phyloP scores from a whole-genome alignment of 2,888 invertebrate genomes.

The Agrilus biguttatus region DNA sequence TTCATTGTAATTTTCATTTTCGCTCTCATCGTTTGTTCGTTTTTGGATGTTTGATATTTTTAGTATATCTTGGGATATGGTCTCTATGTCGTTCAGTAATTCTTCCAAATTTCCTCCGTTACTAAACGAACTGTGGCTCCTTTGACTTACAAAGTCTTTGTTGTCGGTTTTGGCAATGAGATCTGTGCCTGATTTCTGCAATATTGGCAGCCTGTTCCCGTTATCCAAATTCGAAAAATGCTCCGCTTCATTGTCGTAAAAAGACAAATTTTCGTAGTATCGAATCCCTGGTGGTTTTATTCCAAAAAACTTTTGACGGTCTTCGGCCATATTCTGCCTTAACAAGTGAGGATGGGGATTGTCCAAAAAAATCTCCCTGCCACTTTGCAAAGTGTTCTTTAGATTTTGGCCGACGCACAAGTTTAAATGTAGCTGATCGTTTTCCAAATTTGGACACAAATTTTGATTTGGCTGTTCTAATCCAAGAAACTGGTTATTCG shows the following conservation, averaged over 20 bases:
- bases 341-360: no score
- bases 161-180: slow-evolving; percentile 29
- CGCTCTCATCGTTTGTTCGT: neutral
- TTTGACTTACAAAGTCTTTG: slow-evolving; percentile 17
- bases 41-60: slow-evolving; percentile 14
- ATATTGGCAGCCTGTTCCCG: slow-evolving; percentile 5
- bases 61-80: slow-evolving; percentile 33
- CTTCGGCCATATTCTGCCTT: no score
- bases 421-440: no score
- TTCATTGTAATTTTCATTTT: slow-evolving; percentile 3
- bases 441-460: neutral
- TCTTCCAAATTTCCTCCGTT: slow-evolving; percentile 50
- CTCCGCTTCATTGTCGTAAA: no score
- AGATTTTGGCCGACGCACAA: no score
- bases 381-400: no score
- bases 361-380: no score
- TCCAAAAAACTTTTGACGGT: no score
- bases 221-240: no score
- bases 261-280: no score
- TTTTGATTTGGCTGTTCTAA: slow-evolving; percentile 5
- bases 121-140: slow-evolving; percentile 24
- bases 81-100: slow-evolving; percentile 51
- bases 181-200: slow-evolving; percentile 24
- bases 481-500: slow-evolving; percentile 16
- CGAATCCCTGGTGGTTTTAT: no score